phyloP scores from a whole-genome alignment of 2,797 vertebrate species.

The Characodon lateralis region DNA sequence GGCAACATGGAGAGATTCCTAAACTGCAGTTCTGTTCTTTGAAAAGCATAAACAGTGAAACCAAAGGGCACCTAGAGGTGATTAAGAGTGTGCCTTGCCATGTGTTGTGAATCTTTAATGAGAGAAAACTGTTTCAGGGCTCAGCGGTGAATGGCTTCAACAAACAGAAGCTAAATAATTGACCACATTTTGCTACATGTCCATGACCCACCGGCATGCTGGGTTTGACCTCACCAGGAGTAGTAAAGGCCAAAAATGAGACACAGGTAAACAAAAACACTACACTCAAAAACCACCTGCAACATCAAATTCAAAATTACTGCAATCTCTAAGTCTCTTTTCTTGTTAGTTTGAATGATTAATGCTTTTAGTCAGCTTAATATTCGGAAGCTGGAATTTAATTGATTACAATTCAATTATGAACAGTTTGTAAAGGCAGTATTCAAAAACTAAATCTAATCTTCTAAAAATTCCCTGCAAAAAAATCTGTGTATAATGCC shows the following conservation, averaged over 20 bases:
- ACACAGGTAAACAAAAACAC: neutral
- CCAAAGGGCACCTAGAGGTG: slow-evolving; percentile 61
- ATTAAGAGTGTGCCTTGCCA: slow-evolving; percentile 70
- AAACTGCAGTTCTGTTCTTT: slow-evolving; percentile 51
- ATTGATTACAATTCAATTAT: neutral
- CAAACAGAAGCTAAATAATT: slow-evolving; percentile 71
- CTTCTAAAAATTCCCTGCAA: too few relatives aligned
- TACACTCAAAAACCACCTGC: neutral
- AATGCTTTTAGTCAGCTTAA: neutral
- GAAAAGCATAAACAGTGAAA: slow-evolving; percentile 57
- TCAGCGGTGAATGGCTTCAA: slow-evolving; percentile 54
- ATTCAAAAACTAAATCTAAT: neutral
- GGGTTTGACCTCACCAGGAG: slow-evolving; percentile 51
- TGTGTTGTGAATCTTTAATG: slow-evolving; percentile 77
- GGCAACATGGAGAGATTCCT: slow-evolving; percentile 46
- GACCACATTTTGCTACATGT: slow-evolving; percentile 53
- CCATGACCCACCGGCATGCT: slow-evolving; percentile 70
- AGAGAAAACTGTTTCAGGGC: slow-evolving; percentile 58
- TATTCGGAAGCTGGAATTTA: neutral
- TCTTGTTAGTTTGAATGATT: neutral
- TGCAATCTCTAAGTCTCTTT: neutral
- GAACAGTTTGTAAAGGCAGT: neutral
- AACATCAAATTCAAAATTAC: neutral
- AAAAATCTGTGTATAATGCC: too few relatives aligned
- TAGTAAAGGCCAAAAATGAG: slow-evolving; percentile 22